phyloP scores from a whole-genome alignment of 2,113 vertebrate species.

The Terrapene triunguis region DNA sequence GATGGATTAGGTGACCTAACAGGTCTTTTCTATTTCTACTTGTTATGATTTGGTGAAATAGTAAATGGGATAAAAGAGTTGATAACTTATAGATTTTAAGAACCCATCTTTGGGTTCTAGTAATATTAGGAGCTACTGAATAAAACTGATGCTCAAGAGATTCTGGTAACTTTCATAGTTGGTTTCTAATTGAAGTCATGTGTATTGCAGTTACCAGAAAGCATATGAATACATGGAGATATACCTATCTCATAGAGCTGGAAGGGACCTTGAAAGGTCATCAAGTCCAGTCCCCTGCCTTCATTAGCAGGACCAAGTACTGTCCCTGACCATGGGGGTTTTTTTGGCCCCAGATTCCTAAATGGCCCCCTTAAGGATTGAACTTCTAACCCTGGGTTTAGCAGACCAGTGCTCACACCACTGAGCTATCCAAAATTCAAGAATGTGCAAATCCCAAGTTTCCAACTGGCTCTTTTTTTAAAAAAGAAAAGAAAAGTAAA shows the following conservation, averaged over 20 bases:
- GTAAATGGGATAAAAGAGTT: background rate
- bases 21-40: background rate
- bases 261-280: too few species aligned
- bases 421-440: background rate
- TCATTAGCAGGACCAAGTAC: too few species aligned
- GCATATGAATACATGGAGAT: background rate
- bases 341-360: too few species aligned
- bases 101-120: background rate
- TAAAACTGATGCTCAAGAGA: background rate
- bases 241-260: too few species aligned
- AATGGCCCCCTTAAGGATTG: too few species aligned
- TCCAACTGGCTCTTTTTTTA: background rate
- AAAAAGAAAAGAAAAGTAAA: background rate
- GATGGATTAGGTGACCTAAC: background rate
- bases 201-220: background rate
- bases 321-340: too few species aligned
- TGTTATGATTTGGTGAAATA: background rate
- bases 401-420: too few species aligned
- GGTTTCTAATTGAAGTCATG: background rate
- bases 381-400: too few species aligned
- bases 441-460: background rate
- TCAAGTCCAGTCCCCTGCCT: too few species aligned
- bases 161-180: background rate
- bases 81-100: background rate
- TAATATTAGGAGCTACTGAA: background rate